phyloP scores from a whole-genome alignment of 2,888 invertebrate species.

The Ligdia adustata region DNA sequence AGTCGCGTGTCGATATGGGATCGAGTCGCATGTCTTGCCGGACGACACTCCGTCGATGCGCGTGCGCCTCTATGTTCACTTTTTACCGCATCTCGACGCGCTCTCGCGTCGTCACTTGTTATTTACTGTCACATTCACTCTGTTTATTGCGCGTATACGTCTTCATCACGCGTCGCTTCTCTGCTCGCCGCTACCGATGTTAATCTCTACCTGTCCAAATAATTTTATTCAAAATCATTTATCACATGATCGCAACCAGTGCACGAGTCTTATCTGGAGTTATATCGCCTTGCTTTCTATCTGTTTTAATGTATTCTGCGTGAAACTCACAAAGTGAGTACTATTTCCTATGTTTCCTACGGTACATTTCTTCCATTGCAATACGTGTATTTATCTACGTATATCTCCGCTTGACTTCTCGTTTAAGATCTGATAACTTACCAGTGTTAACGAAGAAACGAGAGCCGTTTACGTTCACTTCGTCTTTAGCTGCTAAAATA shows the following conservation, averaged over 20 bases:
- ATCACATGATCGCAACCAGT: slow-evolving; percentile 36
- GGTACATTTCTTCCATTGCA: slow-evolving; percentile 27
- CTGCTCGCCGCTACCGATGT: slow-evolving; percentile 17
- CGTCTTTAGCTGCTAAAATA: slow-evolving; percentile 17
- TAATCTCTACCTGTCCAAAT: slow-evolving; percentile 49
- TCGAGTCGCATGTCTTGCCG: slow-evolving; percentile 54
- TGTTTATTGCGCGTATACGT: slow-evolving; percentile 46
- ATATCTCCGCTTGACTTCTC: slow-evolving; percentile 25
- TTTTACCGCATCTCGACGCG: slow-evolving; percentile 50
- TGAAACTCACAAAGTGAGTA: slow-evolving; percentile 2
- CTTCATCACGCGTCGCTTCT: slow-evolving; percentile 50
- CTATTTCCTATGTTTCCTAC: slow-evolving; percentile 25
- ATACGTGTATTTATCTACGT: slow-evolving; percentile 27
- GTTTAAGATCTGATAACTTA: slow-evolving; percentile 37
- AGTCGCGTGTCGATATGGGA: slow-evolving; percentile 73
- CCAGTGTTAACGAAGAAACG: slow-evolving; percentile 31
- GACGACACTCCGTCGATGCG: slow-evolving; percentile 40
- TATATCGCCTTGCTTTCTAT: slow-evolving; percentile 17
- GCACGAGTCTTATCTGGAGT: slow-evolving; percentile 26
- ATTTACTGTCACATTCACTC: slow-evolving; percentile 58
- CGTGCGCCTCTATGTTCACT: slow-evolving; percentile 53
- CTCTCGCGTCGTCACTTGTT: slow-evolving; percentile 49
- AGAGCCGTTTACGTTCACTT: slow-evolving; percentile 12
- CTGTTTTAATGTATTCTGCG: slow-evolving; percentile 8
- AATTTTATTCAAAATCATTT: slow-evolving; percentile 43